Evolutionary conservation across 37 sponge, comb jelly and placozoan genomes (phyloP), one percentile per base, ranked within the genome.

Genomic region (Lycopodina hypogea): DNA sequence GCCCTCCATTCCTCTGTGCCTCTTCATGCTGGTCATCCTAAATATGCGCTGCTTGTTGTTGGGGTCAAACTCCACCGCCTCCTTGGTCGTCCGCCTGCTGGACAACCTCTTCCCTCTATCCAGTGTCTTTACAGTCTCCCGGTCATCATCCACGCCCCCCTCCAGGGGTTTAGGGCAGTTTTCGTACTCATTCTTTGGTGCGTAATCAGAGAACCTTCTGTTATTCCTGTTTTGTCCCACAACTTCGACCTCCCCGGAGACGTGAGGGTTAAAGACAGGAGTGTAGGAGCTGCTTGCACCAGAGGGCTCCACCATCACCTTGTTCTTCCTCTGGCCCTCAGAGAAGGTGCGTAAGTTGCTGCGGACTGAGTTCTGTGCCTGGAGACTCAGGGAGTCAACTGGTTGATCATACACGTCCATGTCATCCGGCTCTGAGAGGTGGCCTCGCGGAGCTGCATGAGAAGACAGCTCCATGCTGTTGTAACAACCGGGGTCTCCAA

Each of bases 231-330:
- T 59, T 18, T 6, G 60, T 14, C 53, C 85, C 3, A 79, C 48
- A 45, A 23, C 32, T 39, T 74, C 75, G 21, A 39, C 55, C 51
- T 72, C 37, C 1, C 74, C 68, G 0, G 23, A 23, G 0, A 50
- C 45, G 14, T 79, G 73, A 53, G 69, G 34, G 72, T 79, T 79
- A 79, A 79, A 78, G 2, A 86, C 86, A 28, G 69, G 41, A 12
- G 86, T 40, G 72, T 86, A 86, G 33, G 73, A 42, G 22, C 65
- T 60, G 14, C 40, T 42, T 0, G 29, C 33, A 32, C 14, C 23
- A 37, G 30, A 6, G 30, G 1, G 50, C 19, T 9, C 18, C 0
- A 30, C 34, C 51, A 29, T 42, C 1, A 35, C 22, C 55, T 38
- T 70, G 23, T 42, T 39, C 45, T 42, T 70, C 42, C 17, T 28